Evolutionary conservation across 2,113 vertebrate genomes (phyloP).

Genomic region (Trichechus manatus): DNA sequence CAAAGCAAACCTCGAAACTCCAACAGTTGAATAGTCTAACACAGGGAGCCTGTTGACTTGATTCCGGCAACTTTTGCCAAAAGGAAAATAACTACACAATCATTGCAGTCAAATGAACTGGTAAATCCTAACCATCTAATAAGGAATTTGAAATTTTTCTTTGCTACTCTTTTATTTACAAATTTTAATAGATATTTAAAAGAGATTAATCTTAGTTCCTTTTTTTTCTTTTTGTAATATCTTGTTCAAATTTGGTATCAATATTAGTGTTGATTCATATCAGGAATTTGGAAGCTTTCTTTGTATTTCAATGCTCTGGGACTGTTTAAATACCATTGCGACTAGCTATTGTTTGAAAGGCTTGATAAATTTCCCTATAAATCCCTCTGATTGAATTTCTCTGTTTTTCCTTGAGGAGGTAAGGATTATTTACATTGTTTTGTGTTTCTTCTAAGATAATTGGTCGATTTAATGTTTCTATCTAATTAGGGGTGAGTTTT

Average conservation of each 20-base stretch:
- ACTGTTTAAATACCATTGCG: neutral
- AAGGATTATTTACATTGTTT: neutral
- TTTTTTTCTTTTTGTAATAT: neutral
- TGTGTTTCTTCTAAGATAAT: neutral
- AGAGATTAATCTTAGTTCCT: neutral
- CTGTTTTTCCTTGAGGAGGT: neutral
- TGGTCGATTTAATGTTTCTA: neutral
- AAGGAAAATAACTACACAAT: too few relatives aligned
- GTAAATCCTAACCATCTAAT: too few relatives aligned
- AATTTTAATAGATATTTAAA: neutral
- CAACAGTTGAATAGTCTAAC: neutral
- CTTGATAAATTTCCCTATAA: neutral
- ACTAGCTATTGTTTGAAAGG: neutral
- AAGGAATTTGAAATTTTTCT: too few relatives aligned
- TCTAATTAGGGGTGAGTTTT: neutral
- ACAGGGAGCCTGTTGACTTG: neutral
- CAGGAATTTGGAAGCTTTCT: neutral
- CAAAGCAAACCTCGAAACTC: neutral
- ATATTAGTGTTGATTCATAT: neutral
- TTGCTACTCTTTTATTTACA: too few relatives aligned
- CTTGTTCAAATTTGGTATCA: neutral
- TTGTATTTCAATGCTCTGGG: neutral
- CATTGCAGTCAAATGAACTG: too few relatives aligned
- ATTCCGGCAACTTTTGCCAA: neutral
- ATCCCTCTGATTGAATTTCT: neutral